Conservation (phyloP, 2,797 vertebrate genomes). For the Clarias platycephalus region DNA sequence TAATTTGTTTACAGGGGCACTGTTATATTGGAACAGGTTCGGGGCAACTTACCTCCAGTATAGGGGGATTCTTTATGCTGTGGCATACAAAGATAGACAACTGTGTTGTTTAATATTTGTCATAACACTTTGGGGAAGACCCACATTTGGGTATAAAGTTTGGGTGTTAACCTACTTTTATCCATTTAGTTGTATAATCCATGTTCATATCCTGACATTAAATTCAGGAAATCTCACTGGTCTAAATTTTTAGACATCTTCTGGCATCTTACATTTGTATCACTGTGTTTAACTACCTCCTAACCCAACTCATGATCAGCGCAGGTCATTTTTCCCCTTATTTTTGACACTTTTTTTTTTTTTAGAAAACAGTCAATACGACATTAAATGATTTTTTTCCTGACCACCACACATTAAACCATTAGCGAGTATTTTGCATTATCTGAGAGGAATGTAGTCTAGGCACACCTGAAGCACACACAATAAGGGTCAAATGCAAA, state of each 20-base stretch:
- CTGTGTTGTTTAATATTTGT: background rate
- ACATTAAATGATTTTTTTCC: background rate
- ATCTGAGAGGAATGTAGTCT: background rate
- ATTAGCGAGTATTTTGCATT: constrained; percentile 20
- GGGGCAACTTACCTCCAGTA: background rate
- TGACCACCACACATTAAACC: background rate
- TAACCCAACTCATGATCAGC: background rate
- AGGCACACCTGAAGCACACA: constrained; percentile 47
- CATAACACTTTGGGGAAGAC: background rate
- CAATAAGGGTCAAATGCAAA: constrained; percentile 49
- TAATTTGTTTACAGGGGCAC: background rate
- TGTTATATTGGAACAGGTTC: background rate
- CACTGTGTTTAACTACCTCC: background rate
- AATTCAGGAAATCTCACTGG: background rate
- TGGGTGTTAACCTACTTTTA: background rate
- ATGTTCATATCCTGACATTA: background rate
- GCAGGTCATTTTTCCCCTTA: too few relatives aligned
- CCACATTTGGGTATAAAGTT: background rate
- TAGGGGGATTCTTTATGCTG: background rate
- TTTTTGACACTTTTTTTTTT: background rate
- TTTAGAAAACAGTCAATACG: background rate
- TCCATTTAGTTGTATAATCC: background rate
- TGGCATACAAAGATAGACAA: background rate
- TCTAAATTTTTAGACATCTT: background rate
- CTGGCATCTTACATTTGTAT: background rate